Evolutionary conservation across 2,888 invertebrate genomes (phyloP), one percentile per base, ranked within the genome.

Genomic region (Dolichopus griseipennis): DNA sequence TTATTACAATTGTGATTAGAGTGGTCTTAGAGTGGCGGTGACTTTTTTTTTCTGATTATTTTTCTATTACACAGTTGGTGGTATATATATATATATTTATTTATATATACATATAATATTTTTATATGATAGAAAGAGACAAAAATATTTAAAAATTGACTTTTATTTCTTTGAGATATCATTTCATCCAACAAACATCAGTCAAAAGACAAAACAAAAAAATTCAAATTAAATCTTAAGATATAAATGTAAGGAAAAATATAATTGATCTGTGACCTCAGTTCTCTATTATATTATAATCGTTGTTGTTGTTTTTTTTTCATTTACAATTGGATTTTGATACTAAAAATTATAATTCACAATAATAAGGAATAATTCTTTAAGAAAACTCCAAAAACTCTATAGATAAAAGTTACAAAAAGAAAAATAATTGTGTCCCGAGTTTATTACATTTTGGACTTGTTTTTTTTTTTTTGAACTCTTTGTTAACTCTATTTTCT

Each of bases 261-360:
- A 52, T 52, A 52, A 52, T n/a, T 52, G 52, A 52, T 52, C n/a
- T 52, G 52, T 52, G 52, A 52, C 52, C 52, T 52, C 52, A 52
- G 52, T 52, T 52, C 52, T 12, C 52, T n/a, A 52, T 52, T 52
- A 52, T 41, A 41, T 15, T 41, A 12, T 41, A 12, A 41, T 41
- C 8, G 41, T 18, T 52, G 6, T 15, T 37, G 37, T 37, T 37
- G 8, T 37, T 37, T 37, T 37, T 37, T 37, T 37, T 10, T 37
- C 8, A 9, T 37, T 37, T 37, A 5, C 27, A 27, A 10, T 12
- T 37, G 37, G 37, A 12, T 10, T 37, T 37, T 37, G 8, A 37
- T 10, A 10, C 37, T 10, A 7, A 37, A n/a, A 27, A 27, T 27
- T 27, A 27, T 27, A 27, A 27, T 27, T 27, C 27, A 27, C 27